These are phyloP conservation scores for Styela clava DNA, from an alignment of 23 tunicate species.

Conservation along the genomic window DNA sequence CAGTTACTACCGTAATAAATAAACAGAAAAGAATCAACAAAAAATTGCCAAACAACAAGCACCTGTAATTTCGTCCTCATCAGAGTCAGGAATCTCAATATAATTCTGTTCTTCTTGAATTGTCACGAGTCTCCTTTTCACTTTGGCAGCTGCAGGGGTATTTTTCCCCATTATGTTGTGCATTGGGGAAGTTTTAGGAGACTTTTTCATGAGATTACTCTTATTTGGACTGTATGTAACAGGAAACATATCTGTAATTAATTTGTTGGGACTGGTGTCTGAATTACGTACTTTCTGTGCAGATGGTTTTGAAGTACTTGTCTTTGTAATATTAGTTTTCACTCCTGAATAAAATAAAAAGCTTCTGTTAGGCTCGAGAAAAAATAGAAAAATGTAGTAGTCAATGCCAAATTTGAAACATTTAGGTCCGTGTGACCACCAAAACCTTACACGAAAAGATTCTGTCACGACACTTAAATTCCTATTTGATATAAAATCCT, in stretches of 20 bases:
- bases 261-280: slow-evolving; percentile 58
- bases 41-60: neutral
- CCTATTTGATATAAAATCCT: too few relatives aligned
- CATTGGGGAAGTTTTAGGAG: neutral
- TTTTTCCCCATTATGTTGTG: neutral
- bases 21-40: too few relatives aligned
- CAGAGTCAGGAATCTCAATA: slow-evolving; percentile 3
- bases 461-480: too few relatives aligned
- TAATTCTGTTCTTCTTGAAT: neutral
- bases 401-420: too few relatives aligned
- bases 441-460: too few relatives aligned
- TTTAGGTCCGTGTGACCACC: too few relatives aligned
- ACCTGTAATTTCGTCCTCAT: slow-evolving; percentile 1
- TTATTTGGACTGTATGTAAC: slow-evolving; percentile 30
- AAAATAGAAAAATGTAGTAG: too few relatives aligned
- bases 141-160: neutral
- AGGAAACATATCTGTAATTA: slow-evolving; percentile 69
- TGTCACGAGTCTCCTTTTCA: neutral
- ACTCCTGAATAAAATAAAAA: neutral
- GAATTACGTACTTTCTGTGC: slow-evolving; percentile 1
- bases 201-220: too few relatives aligned
- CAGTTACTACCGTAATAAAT: too few relatives aligned
- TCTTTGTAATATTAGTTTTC: neutral
- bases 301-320: neutral
- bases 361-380: too few relatives aligned